A percentile compares a stretch with the other conserved stretches of the same genome.
Conservation (phyloP, 2,888 invertebrate species). For the Strigamia maritima region DNA sequence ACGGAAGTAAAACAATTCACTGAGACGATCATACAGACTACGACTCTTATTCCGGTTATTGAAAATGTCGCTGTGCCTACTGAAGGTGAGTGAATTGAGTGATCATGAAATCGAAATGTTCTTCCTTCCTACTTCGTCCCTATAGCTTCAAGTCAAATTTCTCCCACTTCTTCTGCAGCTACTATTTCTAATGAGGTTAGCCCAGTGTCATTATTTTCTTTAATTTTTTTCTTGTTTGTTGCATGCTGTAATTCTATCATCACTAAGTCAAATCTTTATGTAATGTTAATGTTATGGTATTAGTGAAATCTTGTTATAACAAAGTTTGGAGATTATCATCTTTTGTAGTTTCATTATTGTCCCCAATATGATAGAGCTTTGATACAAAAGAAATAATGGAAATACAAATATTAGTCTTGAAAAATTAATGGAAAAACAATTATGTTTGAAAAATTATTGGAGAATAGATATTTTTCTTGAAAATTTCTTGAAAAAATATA, state of each 20-base stretch:
- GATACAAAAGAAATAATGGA: too few species aligned
- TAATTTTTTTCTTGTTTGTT: background rate
- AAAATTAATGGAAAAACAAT: too few species aligned
- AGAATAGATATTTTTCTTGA: too few species aligned
- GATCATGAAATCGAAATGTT: background rate
- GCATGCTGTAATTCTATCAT: background rate
- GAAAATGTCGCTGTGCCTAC: background rate
- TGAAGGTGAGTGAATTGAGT: background rate
- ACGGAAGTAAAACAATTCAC: background rate
- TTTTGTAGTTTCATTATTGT: too few species aligned
- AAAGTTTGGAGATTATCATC: too few species aligned
- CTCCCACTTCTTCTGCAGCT: background rate
- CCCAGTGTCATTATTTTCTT: background rate
- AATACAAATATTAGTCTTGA: too few species aligned
- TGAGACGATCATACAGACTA: background rate
- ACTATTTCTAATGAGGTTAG: background rate
- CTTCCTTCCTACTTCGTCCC: background rate
- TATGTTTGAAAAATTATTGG: too few species aligned
- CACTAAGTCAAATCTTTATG: background rate
- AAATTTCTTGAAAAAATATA: too few species aligned
- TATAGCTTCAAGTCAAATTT: background rate
- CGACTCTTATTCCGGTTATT: background rate
- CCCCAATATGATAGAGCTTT: too few species aligned
- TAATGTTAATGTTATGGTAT: too few species aligned
- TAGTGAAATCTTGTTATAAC: too few species aligned